Evolutionary conservation across 1,140 invertebrate species (phyloP).

Genomic region (Oryzaephilus surinamensis): DNA sequence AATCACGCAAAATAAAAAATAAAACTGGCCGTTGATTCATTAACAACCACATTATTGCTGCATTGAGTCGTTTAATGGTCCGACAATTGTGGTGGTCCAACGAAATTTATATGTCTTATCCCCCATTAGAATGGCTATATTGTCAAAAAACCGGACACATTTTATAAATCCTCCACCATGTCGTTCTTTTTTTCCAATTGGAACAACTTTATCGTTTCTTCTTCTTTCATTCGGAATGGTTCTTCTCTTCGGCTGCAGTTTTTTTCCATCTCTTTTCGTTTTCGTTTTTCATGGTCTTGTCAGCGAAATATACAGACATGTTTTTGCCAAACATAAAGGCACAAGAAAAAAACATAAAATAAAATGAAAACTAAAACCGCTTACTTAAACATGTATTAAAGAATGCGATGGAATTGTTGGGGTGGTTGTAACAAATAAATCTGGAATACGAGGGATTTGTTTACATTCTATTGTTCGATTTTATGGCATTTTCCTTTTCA

Average conservation of each 20-base stretch:
- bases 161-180: conserved; percentile 11
- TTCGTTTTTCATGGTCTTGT: conserved; percentile 4
- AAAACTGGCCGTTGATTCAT: no score
- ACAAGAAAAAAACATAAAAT: no score
- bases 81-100: no score
- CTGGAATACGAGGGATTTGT: conserved; percentile 17
- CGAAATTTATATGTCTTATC: no score
- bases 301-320: conserved; percentile 13
- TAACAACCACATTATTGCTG: no score
- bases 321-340: conserved; percentile 19
- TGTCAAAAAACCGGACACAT: conserved; percentile 12
- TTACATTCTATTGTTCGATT: conserved; percentile 24
- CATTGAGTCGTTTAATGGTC: no score
- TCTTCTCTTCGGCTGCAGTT: no score
- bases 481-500: no score
- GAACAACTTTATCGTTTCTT: no score
- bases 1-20: no score
- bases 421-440: conserved; percentile 20
- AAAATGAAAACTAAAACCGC: conserved; percentile 17
- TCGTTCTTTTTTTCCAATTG: neutral
- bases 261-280: neutral
- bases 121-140: conserved; percentile 9
- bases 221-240: no score
- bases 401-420: conserved; percentile 21
- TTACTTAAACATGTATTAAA: conserved; percentile 18